Percentiles rank a stretch among this genome's conserved stretches.
Evolutionary conservation across 1,140 invertebrate genomes (phyloP).

Genomic region (Drosophila carrolli): DNA sequence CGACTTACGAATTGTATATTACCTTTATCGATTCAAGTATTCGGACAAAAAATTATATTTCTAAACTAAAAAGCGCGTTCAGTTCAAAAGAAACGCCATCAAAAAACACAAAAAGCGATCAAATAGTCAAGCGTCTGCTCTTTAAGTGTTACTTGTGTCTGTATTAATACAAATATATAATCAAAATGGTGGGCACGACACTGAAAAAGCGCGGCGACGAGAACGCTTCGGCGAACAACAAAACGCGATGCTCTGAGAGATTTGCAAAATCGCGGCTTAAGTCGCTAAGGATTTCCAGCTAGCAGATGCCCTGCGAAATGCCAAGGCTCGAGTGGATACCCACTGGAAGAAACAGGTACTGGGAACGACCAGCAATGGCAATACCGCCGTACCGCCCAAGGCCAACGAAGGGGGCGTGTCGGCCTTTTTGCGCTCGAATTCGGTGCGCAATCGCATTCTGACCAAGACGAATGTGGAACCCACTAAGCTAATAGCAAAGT

Average conservation of each 20-base stretch:
- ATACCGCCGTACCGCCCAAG: conserved; percentile 20
- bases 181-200: conserved; percentile 67
- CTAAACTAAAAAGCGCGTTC: conserved; percentile 18
- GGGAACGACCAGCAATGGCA: conserved; percentile 29
- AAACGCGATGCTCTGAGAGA: conserved; percentile 80
- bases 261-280: conserved; percentile 76
- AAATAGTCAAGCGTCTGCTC: conserved; percentile 13
- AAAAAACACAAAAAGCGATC: conserved; percentile 4
- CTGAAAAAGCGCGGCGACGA: conserved; percentile 67
- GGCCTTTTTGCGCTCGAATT: conserved; percentile 68
- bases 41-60: conserved; percentile 16
- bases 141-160: conserved; percentile 24
- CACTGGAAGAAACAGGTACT: conserved; percentile 78
- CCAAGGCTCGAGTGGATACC: conserved; percentile 79
- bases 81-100: conserved; percentile 7
- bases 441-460: conserved; percentile 46
- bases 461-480: conserved; percentile 41
- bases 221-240: too few species aligned
- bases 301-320: conserved; percentile 55
- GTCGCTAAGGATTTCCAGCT: conserved; percentile 73
- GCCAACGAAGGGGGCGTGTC: conserved; percentile 6
- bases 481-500: conserved; percentile 47
- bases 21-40: conserved; percentile 25
- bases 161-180: conserved; percentile 10
- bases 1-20: conserved; percentile 32